These are phyloP conservation scores for Aspidapion aeneum DNA, from an alignment of 2,888 invertebrate genomes.

Conservation along the genomic window DNA sequence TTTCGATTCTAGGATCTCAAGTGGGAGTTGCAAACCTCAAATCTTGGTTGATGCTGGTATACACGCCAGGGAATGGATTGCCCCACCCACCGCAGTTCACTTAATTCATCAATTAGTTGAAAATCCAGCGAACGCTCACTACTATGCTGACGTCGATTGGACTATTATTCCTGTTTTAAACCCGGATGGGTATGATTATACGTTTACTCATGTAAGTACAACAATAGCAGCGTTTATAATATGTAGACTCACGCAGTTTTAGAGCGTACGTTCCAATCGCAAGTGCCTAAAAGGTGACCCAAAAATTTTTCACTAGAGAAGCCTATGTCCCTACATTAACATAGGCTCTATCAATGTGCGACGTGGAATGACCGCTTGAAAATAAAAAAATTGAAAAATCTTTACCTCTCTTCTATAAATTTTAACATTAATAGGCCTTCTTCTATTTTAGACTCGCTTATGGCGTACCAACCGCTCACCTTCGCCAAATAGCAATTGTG, in stretches of 20 bases:
- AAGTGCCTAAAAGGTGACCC: too few relatives aligned
- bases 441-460: constrained; percentile 31
- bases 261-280: too few relatives aligned
- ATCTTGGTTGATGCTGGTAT: constrained; percentile 61
- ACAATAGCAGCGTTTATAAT: too few relatives aligned
- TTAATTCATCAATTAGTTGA: constrained; percentile 62
- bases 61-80: constrained; percentile 70
- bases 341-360: too few relatives aligned
- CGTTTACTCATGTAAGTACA: constrained; percentile 49
- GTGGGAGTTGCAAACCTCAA: constrained; percentile 50
- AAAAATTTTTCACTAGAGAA: too few relatives aligned
- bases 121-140: constrained; percentile 53
- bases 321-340: too few relatives aligned
- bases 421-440: too few relatives aligned
- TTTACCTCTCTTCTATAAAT: too few relatives aligned
- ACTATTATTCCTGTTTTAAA: constrained; percentile 63
- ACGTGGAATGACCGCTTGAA: too few relatives aligned
- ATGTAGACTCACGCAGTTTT: too few relatives aligned
- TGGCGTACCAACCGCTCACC: constrained; percentile 36
- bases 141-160: constrained; percentile 63
- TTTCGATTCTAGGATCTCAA: constrained; percentile 51
- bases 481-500: constrained; percentile 22
- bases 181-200: constrained; percentile 68
- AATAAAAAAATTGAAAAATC: too few relatives aligned
- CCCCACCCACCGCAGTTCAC: constrained; percentile 62